Evolutionary conservation across 2,888 invertebrate genomes (phyloP).

Genomic region (Drosophila macrospina): DNA sequence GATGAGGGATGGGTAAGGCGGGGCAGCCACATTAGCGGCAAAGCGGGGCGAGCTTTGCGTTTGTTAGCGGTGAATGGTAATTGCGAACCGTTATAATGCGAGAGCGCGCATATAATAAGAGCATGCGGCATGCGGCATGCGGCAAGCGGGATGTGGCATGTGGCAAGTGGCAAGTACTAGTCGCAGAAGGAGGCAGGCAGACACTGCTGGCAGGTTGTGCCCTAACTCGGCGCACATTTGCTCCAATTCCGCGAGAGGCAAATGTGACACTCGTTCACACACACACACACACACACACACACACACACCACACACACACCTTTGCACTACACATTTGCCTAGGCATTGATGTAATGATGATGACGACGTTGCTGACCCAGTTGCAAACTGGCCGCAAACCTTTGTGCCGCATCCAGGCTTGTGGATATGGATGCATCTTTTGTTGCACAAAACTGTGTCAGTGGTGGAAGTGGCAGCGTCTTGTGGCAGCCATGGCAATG

Average conservation of each 20-base stretch:
- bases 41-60: conserved; percentile 62
- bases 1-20: conserved; percentile 12
- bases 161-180: not conserved
- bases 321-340: conserved; percentile 42
- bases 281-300: conserved; percentile 15
- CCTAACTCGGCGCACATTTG: conserved; percentile 71
- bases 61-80: conserved; percentile 80
- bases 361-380: conserved; percentile 62
- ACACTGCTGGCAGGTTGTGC: conserved; percentile 32
- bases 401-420: conserved; percentile 53
- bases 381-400: conserved; percentile 64
- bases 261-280: conserved; percentile 67
- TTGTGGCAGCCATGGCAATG: conserved; percentile 5
- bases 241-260: conserved; percentile 72
- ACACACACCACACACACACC: conserved; percentile 1
- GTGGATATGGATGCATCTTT: conserved; percentile 48
- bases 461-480: conserved; percentile 37
- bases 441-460: conserved; percentile 61
- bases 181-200: not conserved
- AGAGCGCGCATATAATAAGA: conserved; percentile 77
- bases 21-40: conserved; percentile 70
- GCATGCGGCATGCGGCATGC: conserved; percentile 24
- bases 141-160: conserved; percentile 36
- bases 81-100: conserved; percentile 79
- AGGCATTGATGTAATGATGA: conserved; percentile 66